These are phyloP conservation scores for Epinephelus cyanopodus DNA, from an alignment of 2,113 vertebrate genomes.

Conservation along the genomic window DNA sequence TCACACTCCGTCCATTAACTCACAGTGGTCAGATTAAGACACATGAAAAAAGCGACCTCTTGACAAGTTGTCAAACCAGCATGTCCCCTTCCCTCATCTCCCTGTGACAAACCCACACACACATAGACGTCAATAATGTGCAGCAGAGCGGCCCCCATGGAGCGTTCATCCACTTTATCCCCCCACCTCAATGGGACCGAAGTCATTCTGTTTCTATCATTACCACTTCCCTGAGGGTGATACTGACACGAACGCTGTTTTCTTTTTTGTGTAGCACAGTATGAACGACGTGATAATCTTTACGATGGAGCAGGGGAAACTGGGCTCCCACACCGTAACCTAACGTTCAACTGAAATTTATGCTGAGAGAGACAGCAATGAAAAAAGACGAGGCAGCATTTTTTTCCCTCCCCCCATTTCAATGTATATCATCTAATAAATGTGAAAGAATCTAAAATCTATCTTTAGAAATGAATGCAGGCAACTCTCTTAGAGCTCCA, in stretches of 20 bases:
- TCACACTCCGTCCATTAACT: neutral
- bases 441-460: neutral
- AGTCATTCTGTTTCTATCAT: conserved; percentile 68
- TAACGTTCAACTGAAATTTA: conserved; percentile 30
- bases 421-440: conserved; percentile 47
- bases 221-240: conserved; percentile 58
- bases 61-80: conserved; percentile 36
- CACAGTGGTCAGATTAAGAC: neutral
- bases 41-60: neutral
- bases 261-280: conserved; percentile 37
- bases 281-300: conserved; percentile 45
- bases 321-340: conserved; percentile 11
- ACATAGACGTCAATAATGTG: conserved; percentile 37
- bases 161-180: conserved; percentile 60
- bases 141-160: conserved; percentile 22
- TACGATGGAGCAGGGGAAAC: conserved; percentile 18
- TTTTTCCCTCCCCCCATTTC: neutral
- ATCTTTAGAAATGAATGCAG: conserved; percentile 19
- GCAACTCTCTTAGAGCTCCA: conserved; percentile 4
- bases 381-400: conserved; percentile 31
- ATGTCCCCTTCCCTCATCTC: conserved; percentile 9
- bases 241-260: conserved; percentile 55
- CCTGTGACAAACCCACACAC: conserved; percentile 12
- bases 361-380: conserved; percentile 5
- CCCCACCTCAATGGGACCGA: conserved; percentile 51